Conservation (phyloP, 2,113 vertebrate species). For the Scytalopus superciliaris region DNA sequence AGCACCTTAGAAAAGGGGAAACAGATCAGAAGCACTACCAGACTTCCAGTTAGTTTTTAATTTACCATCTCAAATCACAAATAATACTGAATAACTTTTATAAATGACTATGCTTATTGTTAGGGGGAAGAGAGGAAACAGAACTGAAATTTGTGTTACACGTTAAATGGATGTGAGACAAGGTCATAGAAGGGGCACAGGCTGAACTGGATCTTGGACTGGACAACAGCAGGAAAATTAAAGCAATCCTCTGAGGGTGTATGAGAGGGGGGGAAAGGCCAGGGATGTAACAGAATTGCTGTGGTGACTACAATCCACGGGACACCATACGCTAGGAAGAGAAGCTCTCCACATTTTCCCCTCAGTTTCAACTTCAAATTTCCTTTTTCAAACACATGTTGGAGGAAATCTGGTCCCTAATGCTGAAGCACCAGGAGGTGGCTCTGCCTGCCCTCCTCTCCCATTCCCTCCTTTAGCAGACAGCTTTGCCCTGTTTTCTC, state of each 20-base stretch:
- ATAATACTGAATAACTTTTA: neutral
- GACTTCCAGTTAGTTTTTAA: slow-evolving; percentile 44
- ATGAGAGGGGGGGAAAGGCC: neutral
- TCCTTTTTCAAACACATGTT: neutral
- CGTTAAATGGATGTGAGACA: neutral
- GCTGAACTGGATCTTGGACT: neutral
- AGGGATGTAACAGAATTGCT: neutral
- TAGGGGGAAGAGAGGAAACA: neutral
- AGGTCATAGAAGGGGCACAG: neutral
- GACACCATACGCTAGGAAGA: neutral
- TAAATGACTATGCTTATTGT: neutral
- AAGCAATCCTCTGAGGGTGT: neutral
- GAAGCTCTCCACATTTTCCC: neutral
- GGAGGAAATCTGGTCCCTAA: neutral
- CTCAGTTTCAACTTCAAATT: neutral
- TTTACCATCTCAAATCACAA: slow-evolving; percentile 38
- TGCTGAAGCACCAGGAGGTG: neutral
- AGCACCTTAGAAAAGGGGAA: slow-evolving; percentile 51
- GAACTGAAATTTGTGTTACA: neutral
- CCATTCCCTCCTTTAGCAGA: neutral
- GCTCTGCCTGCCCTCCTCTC: slow-evolving; percentile 35
- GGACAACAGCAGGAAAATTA: neutral
- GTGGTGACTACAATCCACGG: neutral
- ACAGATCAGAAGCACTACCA: slow-evolving; percentile 18
- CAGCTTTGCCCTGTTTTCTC: slow-evolving; percentile 39